Evolutionary conservation across 2,888 invertebrate species (phyloP).

Genomic region (Dusona sp.): DNA sequence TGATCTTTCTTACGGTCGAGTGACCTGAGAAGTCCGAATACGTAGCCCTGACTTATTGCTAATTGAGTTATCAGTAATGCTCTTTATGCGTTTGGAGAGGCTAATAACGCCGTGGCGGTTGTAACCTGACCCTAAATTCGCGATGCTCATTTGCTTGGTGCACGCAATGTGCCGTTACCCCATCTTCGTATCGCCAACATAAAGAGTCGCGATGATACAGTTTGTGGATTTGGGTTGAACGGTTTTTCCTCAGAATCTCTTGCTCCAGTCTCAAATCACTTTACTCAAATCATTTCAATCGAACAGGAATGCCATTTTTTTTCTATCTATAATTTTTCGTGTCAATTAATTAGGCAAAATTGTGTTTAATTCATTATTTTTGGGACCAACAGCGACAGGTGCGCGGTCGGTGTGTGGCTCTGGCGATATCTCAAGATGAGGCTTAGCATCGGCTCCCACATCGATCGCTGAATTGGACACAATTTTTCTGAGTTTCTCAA

Average conservation of each 20-base stretch:
- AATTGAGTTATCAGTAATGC: constrained; percentile 69
- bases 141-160: constrained; percentile 63
- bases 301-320: too few relatives aligned
- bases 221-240: constrained; percentile 20
- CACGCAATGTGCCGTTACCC: constrained; percentile 67
- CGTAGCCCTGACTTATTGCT: constrained; percentile 62
- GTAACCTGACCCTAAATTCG: constrained; percentile 66
- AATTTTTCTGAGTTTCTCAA: not conserved
- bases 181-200: not conserved
- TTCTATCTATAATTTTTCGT: not conserved
- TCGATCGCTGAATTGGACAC: not conserved
- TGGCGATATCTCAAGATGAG: too few relatives aligned
- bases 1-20: constrained; percentile 19
- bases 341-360: not conserved
- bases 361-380: not conserved
- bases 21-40: constrained; percentile 39
- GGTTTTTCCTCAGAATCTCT: not conserved
- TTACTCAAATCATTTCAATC: not conserved
- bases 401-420: too few relatives aligned
- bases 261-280: not conserved
- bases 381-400: not conserved
- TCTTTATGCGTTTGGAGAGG: constrained; percentile 55
- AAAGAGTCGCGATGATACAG: constrained; percentile 10
- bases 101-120: constrained; percentile 55
- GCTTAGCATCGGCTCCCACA: too few relatives aligned